These are phyloP conservation scores for Nebria brevicollis DNA, from an alignment of 2,888 invertebrate genomes.

Conservation along the genomic window DNA sequence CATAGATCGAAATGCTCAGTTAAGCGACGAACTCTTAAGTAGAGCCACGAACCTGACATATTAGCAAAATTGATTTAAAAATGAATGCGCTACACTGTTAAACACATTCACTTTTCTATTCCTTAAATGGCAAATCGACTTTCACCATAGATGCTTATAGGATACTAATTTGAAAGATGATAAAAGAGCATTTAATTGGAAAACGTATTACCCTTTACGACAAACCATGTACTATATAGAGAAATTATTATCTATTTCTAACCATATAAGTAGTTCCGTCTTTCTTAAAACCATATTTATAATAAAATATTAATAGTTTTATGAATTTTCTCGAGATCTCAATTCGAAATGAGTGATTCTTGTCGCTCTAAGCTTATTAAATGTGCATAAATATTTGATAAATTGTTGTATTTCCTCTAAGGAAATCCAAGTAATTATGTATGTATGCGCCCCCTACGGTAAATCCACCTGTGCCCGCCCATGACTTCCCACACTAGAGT, in stretches of 20 bases:
- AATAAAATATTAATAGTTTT: too few species aligned
- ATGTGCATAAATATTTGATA: too few species aligned
- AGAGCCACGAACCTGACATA: neutral
- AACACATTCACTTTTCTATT: neutral
- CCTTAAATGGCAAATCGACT: neutral
- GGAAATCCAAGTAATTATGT: neutral
- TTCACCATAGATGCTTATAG: neutral
- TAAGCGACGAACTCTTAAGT: neutral
- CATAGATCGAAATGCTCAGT: neutral
- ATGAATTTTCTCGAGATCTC: too few species aligned
- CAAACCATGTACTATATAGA: too few species aligned
- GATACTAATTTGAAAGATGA: neutral
- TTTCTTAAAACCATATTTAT: neutral
- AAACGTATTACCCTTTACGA: neutral
- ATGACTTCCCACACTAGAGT: constrained; percentile 24
- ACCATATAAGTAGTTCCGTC: neutral
- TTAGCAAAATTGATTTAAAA: neutral
- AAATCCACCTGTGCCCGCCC: constrained; percentile 37
- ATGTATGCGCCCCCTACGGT: constrained; percentile 9
- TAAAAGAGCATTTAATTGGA: neutral
- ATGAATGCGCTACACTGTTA: neutral
- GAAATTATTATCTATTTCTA: too few species aligned
- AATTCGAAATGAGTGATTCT: too few species aligned
- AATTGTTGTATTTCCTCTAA: neutral
- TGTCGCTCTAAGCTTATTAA: too few species aligned